Percentiles rank a stretch among this genome's conserved stretches.
phyloP scores from a whole-genome alignment of 1,140 invertebrate species.

The Melipona quadrifasciata region DNA sequence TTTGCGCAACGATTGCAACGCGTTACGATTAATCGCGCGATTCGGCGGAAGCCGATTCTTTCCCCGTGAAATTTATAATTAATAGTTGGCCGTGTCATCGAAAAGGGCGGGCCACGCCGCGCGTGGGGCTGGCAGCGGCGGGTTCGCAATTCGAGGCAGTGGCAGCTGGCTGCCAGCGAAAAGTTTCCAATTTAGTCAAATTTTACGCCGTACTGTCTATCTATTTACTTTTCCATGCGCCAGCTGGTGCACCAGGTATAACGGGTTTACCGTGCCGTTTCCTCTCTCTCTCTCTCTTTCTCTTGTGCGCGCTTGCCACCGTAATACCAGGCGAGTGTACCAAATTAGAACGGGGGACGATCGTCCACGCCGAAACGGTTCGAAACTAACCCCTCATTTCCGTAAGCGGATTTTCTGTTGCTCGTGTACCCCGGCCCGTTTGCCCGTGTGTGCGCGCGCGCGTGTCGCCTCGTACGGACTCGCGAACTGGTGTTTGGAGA shows the following conservation, averaged over 20 bases:
- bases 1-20: neutral
- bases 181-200: conserved; percentile 63
- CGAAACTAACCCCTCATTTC: conserved; percentile 61
- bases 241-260: conserved; percentile 59
- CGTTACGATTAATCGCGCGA: neutral
- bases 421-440: neutral
- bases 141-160: neutral
- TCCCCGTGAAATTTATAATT: conserved; percentile 7
- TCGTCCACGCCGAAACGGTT: conserved; percentile 51
- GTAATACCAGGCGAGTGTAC: conserved; percentile 43
- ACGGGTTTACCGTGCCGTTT: conserved; percentile 53
- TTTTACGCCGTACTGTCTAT: conserved; percentile 61
- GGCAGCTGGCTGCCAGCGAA: conserved; percentile 35
- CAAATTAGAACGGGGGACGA: conserved; percentile 59
- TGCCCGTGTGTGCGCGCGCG: neutral
- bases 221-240: conserved; percentile 62
- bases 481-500: neutral
- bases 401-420: conserved; percentile 64
- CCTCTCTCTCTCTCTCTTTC: conserved; percentile 25
- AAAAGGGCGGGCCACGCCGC: neutral
- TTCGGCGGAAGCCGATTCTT: too few relatives aligned
- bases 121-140: neutral
- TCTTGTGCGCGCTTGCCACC: neutral
- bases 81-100: conserved; percentile 10
- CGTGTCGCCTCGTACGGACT: neutral